These are phyloP conservation scores for Dusona sp. DNA, from an alignment of 2,888 invertebrate species.

Conservation along the genomic window DNA sequence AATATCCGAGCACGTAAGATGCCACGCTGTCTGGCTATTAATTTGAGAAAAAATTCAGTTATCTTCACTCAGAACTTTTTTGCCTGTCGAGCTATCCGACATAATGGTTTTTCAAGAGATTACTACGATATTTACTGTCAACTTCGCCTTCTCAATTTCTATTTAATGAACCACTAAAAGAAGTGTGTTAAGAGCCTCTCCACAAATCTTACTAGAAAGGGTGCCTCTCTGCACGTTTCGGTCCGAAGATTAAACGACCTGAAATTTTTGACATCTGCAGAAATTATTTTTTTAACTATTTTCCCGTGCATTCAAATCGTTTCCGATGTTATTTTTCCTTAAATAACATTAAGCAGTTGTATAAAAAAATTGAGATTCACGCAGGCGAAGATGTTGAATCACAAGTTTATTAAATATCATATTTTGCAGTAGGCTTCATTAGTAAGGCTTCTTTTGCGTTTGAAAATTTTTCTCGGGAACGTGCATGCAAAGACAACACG, in stretches of 20 bases:
- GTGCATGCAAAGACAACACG: not conserved
- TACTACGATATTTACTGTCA: not conserved
- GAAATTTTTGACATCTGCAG: not conserved
- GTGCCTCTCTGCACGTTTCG: not conserved
- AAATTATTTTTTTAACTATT: not conserved
- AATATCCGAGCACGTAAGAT: conserved; percentile 32
- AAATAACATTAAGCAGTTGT: not conserved
- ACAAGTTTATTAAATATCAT: not conserved
- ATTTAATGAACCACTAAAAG: not conserved
- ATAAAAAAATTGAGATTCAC: not conserved
- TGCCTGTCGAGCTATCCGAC: not conserved
- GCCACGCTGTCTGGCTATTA: conserved; percentile 57
- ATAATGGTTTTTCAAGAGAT: not conserved
- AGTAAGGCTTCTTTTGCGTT: not conserved
- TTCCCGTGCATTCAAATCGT: not conserved
- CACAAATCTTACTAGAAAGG: not conserved
- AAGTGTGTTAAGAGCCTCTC: not conserved
- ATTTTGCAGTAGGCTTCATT: too few relatives aligned
- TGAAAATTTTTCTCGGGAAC: not conserved
- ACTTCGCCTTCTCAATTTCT: not conserved
- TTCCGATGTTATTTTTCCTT: not conserved
- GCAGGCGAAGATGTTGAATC: not conserved
- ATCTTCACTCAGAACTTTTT: conserved; percentile 37
- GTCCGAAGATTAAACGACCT: not conserved
- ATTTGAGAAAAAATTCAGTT: conserved; percentile 12